Conservation (phyloP, 1,140 invertebrate species). For the Scaptomyza hsui region DNA sequence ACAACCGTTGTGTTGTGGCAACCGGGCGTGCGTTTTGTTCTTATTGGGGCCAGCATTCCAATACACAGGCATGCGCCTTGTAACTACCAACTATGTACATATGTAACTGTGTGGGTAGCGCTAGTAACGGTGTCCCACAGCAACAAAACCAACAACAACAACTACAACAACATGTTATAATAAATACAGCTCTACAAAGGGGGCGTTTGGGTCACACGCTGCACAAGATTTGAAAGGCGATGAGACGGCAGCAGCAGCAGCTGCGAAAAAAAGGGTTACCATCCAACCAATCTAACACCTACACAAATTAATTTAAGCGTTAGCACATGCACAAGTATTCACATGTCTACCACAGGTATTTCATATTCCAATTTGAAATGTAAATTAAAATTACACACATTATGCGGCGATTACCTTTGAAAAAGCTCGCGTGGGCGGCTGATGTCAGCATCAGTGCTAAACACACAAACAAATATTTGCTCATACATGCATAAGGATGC, state of each 20-base stretch:
- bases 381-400: slow-evolving; percentile 32
- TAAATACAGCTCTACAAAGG: slow-evolving; percentile 45
- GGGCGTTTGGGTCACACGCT: slow-evolving; percentile 78
- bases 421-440: slow-evolving; percentile 41
- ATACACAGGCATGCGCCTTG: slow-evolving; percentile 64
- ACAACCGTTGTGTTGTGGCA: slow-evolving; percentile 75
- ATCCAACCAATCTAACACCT: slow-evolving; percentile 24
- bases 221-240: slow-evolving; percentile 44
- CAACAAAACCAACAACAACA: slow-evolving; percentile 21
- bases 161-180: slow-evolving; percentile 29
- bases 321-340: neutral
- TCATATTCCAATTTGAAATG: slow-evolving; percentile 55
- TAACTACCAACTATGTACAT: slow-evolving; percentile 25
- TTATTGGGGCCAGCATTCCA: slow-evolving; percentile 63
- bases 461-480: neutral
- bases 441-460: slow-evolving; percentile 47
- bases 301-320: slow-evolving; percentile 28
- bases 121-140: slow-evolving; percentile 56
- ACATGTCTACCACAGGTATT: slow-evolving; percentile 29
- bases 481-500: slow-evolving; percentile 44
- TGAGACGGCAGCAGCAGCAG: neutral
- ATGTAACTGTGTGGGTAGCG: slow-evolving; percentile 41
- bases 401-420: slow-evolving; percentile 1
- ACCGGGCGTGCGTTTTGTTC: slow-evolving; percentile 50
- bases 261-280: slow-evolving; percentile 51